Evolutionary conservation across 2,113 vertebrate genomes (phyloP), one percentile per base, ranked within the genome.

Genomic region (Tachysurus fulvidraco): DNA sequence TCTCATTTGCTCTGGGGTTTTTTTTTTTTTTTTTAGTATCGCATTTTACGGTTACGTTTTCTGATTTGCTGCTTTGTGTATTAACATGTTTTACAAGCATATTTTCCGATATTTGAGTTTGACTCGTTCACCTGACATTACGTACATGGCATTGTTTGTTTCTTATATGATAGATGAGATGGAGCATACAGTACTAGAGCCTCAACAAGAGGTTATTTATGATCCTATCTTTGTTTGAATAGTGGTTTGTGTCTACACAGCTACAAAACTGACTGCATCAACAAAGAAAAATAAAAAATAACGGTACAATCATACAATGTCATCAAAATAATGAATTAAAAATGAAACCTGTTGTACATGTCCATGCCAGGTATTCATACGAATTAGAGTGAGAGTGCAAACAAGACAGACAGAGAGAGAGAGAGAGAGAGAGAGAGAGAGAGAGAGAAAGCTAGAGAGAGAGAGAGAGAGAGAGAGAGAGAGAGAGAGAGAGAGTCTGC

Each of bases 311-410:
- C 23, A 16, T 16, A 77, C 28, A 77, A 41, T 41, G 7, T 19
- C 14, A 17, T 55, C 14, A 55, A 19, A 79, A 79, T 4, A 55
- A 8, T 54, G 2, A 12, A 60, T 60, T 25, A 25, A 0, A 44
- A 60, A 60, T 44, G 13, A 44, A 81, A 81, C 78, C 30, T 81
- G 78, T 60, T 81, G 78, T 36, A 44, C 12, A 81, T 21, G 19
- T 21, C 30, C 5, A 7, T 83, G 81, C n/a, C 60, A 19, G 64
- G 46, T 83, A 83, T 83, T 69, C 21, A 69, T 16, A 19, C n/a
- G 21, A 54, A 54, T 19, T 1, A 50, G 81, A 65, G n/a, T 78
- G 59, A 57, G 28, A 57, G 16, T 21, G 28, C 23, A 41, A 71
- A 17, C 14, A 9, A 50, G 46, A 50, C 46, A 7, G 46, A 50